These are phyloP conservation scores for Danio jaintianensis DNA, from an alignment of 2,797 vertebrate species.

Conservation along the genomic window DNA sequence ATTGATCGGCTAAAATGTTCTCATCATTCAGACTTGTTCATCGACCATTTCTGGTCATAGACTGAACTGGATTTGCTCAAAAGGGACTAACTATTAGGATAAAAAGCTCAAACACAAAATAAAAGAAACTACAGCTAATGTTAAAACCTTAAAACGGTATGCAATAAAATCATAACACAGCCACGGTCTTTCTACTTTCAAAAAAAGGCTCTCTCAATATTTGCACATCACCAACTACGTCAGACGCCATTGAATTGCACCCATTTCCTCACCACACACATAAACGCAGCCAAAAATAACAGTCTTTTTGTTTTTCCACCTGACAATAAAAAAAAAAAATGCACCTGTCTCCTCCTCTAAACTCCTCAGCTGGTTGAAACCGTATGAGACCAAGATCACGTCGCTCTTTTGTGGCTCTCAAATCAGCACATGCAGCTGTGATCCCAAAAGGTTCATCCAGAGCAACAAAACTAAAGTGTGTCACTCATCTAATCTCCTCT, in stretches of 20 bases:
- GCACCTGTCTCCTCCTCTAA: slow-evolving; percentile 39
- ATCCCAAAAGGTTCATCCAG: slow-evolving; percentile 17
- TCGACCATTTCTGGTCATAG: not conserved
- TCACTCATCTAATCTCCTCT: slow-evolving; percentile 2
- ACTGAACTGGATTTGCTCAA: not conserved
- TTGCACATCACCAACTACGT: not conserved
- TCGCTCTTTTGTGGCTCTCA: slow-evolving; percentile 26
- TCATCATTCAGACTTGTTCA: not conserved
- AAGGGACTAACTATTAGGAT: not conserved
- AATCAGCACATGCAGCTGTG: slow-evolving; percentile 45
- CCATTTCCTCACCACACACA: not conserved
- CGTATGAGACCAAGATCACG: not conserved
- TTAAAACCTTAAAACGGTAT: not conserved
- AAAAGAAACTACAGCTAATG: not conserved
- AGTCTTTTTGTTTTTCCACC: slow-evolving; percentile 24
- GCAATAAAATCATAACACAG: not conserved
- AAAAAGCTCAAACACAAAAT: not conserved
- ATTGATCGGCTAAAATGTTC: too few relatives aligned
- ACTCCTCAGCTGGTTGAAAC: slow-evolving; percentile 34
- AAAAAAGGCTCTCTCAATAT: not conserved
- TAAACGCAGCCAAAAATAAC: not conserved
- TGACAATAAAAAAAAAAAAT: slow-evolving; percentile 36
- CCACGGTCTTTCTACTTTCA: not conserved
- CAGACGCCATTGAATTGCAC: not conserved
- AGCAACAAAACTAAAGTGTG: slow-evolving; percentile 42